Conservation (phyloP, 1,140 invertebrate genomes). For the Drosophila takahashii region DNA sequence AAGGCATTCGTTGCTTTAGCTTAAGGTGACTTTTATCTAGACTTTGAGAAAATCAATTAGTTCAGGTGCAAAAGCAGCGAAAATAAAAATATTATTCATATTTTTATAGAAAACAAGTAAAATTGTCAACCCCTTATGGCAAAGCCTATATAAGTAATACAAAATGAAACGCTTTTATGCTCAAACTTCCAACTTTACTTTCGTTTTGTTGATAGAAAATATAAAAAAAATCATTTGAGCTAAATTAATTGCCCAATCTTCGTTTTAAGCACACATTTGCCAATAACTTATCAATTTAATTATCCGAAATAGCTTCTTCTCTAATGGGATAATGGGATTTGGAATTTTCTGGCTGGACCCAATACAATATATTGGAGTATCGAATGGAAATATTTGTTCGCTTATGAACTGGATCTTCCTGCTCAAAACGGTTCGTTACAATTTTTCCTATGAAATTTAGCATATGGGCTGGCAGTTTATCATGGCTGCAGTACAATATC, state of each 20-base stretch:
- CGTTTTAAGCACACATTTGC: background rate
- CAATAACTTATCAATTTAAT: too few species aligned
- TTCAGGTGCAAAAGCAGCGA: too few species aligned
- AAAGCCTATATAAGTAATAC: background rate
- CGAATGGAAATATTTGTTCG: background rate
- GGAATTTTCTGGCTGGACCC: background rate
- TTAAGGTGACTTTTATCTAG: background rate
- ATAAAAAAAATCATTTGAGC: background rate
- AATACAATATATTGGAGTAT: background rate
- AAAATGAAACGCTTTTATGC: background rate
- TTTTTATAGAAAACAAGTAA: too few species aligned
- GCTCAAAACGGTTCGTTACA: background rate
- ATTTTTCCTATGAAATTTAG: background rate
- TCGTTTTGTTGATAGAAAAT: background rate
- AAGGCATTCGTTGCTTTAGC: background rate
- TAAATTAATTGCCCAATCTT: background rate
- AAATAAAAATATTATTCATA: too few species aligned
- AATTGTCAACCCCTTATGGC: too few species aligned
- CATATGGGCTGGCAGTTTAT: background rate
- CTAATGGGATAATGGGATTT: background rate
- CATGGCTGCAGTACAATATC: slow-evolving; percentile 1
- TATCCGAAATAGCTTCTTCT: background rate
- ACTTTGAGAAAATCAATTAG: too few species aligned
- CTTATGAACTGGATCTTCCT: background rate
- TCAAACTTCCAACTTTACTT: background rate